Percentiles rank a stretch among this genome's conserved stretches.
Evolutionary conservation across 2,113 vertebrate species (phyloP).

Genomic region (Cebus imitator): DNA sequence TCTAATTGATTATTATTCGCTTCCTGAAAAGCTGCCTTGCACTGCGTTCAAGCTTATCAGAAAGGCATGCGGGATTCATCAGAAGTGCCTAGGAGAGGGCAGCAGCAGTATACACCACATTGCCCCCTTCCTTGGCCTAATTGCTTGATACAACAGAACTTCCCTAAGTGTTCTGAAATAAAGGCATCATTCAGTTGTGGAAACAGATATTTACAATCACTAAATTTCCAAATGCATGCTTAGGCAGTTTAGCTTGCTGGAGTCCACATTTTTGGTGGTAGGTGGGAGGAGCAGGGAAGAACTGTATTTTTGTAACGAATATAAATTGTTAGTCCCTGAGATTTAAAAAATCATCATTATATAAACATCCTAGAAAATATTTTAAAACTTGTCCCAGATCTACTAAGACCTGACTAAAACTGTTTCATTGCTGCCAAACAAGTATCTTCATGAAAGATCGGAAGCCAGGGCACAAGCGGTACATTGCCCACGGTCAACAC

Average conservation of each 20-base stretch:
- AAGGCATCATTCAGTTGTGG: background rate
- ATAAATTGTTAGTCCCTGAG: background rate
- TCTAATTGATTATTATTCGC: background rate
- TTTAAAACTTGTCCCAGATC: background rate
- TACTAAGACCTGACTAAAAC: background rate
- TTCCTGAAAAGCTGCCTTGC: background rate
- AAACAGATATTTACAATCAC: background rate
- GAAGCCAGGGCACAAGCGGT: no score
- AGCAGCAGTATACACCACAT: rapidly evolving
- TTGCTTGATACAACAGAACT: background rate
- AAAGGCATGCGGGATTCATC: background rate
- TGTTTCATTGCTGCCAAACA: background rate
- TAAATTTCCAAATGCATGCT: background rate
- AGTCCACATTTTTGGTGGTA: background rate
- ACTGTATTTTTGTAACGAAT: background rate
- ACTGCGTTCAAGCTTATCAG: no score
- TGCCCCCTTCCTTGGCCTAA: background rate
- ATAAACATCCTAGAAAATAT: background rate
- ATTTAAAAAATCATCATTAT: background rate
- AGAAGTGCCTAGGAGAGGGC: no score
- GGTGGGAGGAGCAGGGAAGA: background rate
- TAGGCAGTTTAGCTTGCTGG: background rate
- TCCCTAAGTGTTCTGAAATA: background rate
- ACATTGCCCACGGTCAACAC: background rate
- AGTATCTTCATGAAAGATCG: background rate